Evolutionary conservation across 2,888 invertebrate genomes (phyloP), one percentile per base, ranked within the genome.

Genomic region (Andrena camellia): DNA sequence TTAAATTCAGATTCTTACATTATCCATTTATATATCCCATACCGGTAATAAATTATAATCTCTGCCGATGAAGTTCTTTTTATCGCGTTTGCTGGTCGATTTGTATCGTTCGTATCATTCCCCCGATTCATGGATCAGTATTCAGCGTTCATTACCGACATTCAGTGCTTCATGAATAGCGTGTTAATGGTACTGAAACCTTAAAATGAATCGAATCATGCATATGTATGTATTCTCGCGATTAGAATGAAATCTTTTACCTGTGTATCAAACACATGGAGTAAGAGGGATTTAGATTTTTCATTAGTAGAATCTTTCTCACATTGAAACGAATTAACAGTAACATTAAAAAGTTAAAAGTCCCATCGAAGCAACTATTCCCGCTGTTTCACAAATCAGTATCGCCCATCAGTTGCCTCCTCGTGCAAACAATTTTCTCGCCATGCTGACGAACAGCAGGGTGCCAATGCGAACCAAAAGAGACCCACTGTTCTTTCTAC

Each of bases 311-410:
- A 23, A 23, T 31, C 13, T 60, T 13, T 20, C 10, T 66, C 17
- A 29, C 2, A 13, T 23, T 1, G 13, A n/a, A 7, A 57, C 20
- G 17, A 64, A 57, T 48, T 2, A 20, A 29, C 13, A 59, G 42
- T 35, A n/a, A 33, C n/a, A 26, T 48, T 23, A n/a, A 42, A 26
- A 17, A 1, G 2, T 42, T 60, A 62, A 54, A 63, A n/a, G n/a
- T 67, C 42, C 6, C 52, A 31, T 62, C n/a, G 1, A 31, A 67
- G n/a, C 2, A 17, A 35, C 29, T 42, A 33, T 26, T n/a, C 74
- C 54, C 1, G 31, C 62, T 67, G 62, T 78, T 62, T n/a, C 26
- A 35, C n/a, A 74, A 78, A 78, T 74, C 68, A 68, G 62, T 42
- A 20, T 57, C 7, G 54, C 48, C 23, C 2, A 70, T 70, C 35